These are phyloP conservation scores for Pachycephala philippinensis DNA, from an alignment of 2,113 vertebrate genomes.

Conservation along the genomic window DNA sequence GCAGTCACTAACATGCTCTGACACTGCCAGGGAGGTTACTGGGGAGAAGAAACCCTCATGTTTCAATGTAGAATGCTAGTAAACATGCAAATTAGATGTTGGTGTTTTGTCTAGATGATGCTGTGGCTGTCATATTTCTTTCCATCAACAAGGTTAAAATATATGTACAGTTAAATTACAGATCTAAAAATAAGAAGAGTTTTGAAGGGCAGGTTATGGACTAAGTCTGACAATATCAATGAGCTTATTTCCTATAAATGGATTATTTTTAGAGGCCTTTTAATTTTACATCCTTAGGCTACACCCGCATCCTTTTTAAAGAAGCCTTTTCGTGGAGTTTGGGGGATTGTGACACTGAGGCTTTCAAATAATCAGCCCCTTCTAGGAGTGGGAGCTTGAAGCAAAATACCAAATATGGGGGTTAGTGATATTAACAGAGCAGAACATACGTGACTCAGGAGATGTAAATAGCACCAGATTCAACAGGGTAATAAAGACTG, in stretches of 20 bases:
- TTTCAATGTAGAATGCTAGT: neutral
- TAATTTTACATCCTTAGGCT: neutral
- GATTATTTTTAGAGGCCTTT: conserved; percentile 6
- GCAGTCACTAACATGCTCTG: neutral
- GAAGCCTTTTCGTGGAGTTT: neutral
- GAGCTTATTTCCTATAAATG: neutral
- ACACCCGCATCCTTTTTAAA: neutral
- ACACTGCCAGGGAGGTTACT: conserved; percentile 34
- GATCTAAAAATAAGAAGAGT: conserved; percentile 53
- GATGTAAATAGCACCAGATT: neutral
- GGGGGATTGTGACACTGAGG: neutral
- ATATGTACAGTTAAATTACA: conserved; percentile 43
- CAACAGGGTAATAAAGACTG: neutral
- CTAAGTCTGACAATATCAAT: neutral
- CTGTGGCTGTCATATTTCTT: conserved; percentile 34
- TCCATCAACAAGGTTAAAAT: conserved; percentile 57
- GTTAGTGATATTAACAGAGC: neutral
- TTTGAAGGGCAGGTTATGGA: conserved; percentile 55
- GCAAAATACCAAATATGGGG: neutral
- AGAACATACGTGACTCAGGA: neutral
- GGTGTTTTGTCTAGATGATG: conserved; percentile 38
- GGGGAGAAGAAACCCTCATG: neutral
- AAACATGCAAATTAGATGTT: conserved; percentile 52
- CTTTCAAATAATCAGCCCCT: neutral
- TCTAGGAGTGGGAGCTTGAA: neutral